A percentile compares a stretch with the other conserved stretches of the same genome.
phyloP scores from a whole-genome alignment of 2,113 vertebrate genomes.

The Lota lota region DNA sequence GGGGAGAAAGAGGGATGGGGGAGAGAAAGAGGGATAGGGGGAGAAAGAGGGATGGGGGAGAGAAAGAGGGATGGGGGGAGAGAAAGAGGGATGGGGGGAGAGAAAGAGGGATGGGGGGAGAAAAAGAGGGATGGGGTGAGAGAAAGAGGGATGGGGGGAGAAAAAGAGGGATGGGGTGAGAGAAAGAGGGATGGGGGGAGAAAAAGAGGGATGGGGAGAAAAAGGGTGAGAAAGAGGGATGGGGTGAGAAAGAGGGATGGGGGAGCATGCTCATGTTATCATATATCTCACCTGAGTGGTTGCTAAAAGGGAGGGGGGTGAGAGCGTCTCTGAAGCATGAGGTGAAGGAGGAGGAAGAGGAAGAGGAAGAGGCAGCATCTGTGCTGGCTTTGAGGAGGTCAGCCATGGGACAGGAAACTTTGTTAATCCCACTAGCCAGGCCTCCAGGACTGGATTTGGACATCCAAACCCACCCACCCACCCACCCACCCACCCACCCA shows the following conservation, averaged over 20 bases:
- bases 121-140: too few relatives aligned
- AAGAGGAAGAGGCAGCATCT: slow-evolving; percentile 48
- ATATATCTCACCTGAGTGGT: slow-evolving; percentile 68
- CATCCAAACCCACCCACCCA: slow-evolving; percentile 27
- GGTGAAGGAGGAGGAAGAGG: too few relatives aligned
- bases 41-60: too few relatives aligned
- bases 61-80: too few relatives aligned
- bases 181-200: too few relatives aligned
- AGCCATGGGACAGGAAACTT: slow-evolving; percentile 71
- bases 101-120: too few relatives aligned
- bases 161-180: too few relatives aligned
- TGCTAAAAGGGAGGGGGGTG: slow-evolving; percentile 57
- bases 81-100: too few relatives aligned
- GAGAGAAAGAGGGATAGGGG: too few relatives aligned
- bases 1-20: too few relatives aligned
- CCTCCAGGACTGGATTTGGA: slow-evolving; percentile 60
- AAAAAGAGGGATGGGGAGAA: too few relatives aligned
- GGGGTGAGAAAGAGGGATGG: slow-evolving; percentile 9
- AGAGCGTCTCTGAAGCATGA: slow-evolving; percentile 41
- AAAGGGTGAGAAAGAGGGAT: neutral
- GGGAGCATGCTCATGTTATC: slow-evolving; percentile 52
- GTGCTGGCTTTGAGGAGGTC: slow-evolving; percentile 72
- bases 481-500: slow-evolving; percentile 6
- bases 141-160: too few relatives aligned
- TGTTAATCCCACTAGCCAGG: slow-evolving; percentile 71